phyloP scores from a whole-genome alignment of 2,113 vertebrate species.

The Aspiorhynchus laticeps region DNA sequence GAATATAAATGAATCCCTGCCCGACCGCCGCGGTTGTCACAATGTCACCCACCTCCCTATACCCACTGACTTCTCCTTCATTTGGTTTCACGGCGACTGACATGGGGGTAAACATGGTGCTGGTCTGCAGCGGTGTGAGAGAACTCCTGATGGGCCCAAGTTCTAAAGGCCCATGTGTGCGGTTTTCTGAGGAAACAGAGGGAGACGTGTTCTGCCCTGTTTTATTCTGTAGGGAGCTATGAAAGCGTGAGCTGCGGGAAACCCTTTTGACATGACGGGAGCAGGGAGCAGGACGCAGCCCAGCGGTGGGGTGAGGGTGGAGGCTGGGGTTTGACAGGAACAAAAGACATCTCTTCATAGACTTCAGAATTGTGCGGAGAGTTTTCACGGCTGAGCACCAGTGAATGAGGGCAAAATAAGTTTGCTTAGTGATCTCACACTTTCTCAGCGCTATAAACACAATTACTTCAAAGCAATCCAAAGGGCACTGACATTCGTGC shows the following conservation, averaged over 20 bases:
- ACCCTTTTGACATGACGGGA: slow-evolving; percentile 68
- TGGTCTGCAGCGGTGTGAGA: slow-evolving; percentile 43
- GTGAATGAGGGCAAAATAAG: slow-evolving; percentile 27
- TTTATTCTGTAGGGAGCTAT: slow-evolving; percentile 62
- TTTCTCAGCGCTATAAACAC: slow-evolving; percentile 5
- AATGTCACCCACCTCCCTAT: slow-evolving; percentile 68
- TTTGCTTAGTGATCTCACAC: slow-evolving; percentile 22
- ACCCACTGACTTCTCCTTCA: slow-evolving; percentile 57
- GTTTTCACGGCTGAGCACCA: slow-evolving; percentile 38
- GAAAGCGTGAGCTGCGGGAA: slow-evolving; percentile 73
- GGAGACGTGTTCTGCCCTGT: slow-evolving; percentile 51
- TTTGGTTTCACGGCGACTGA: slow-evolving; percentile 76
- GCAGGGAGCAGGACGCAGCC: slow-evolving; percentile 56
- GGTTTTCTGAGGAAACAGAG: slow-evolving; percentile 47
- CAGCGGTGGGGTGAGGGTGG: slow-evolving; percentile 37
- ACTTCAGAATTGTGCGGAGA: slow-evolving; percentile 31
- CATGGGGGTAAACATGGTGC: slow-evolving; percentile 79
- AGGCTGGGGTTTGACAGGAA: slow-evolving; percentile 58
- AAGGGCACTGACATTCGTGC: slow-evolving; percentile 24
- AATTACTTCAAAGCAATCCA: slow-evolving; percentile 16
- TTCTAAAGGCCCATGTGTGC: slow-evolving; percentile 46
- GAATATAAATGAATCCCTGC: slow-evolving; percentile 84
- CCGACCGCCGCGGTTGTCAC: slow-evolving; percentile 66
- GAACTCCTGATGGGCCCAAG: slow-evolving; percentile 45
- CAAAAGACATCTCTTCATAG: slow-evolving; percentile 72